Percentiles rank a stretch among this genome's conserved stretches.
Evolutionary conservation across 1,140 invertebrate genomes (phyloP).

Genomic region (Asbolus verrucosus): DNA sequence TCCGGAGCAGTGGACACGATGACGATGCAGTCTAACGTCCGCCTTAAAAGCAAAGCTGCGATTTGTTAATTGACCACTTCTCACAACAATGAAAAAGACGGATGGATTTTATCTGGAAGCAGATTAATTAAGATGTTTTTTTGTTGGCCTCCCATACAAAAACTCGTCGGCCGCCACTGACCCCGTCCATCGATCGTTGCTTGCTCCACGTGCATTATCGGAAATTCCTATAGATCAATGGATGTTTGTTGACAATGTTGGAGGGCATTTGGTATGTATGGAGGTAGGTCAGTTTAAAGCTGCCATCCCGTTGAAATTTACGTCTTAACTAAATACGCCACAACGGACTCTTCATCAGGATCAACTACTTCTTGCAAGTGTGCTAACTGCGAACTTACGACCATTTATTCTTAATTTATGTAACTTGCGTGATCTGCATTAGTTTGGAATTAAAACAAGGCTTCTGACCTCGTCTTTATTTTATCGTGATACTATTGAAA

Average conservation of each 20-base stretch:
- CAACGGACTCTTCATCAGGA: slow-evolving; percentile 23
- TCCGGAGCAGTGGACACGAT: too few species aligned
- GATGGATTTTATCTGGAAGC: too few species aligned
- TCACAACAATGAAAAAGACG: too few species aligned
- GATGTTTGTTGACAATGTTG: slow-evolving; percentile 14
- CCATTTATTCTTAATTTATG: slow-evolving; percentile 39
- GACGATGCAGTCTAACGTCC: too few species aligned
- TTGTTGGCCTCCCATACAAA: too few species aligned
- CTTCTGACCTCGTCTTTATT: slow-evolving; percentile 31
- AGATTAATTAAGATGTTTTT: too few species aligned
- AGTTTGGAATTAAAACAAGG: slow-evolving; percentile 32
- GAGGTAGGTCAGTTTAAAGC: slow-evolving; percentile 31
- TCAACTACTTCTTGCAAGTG: slow-evolving; percentile 28
- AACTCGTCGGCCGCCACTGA: too few species aligned
- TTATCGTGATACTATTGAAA: slow-evolving; percentile 13
- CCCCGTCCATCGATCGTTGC: not conserved
- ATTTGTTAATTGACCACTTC: too few species aligned
- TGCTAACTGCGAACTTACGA: slow-evolving; percentile 37
- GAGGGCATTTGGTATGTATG: slow-evolving; percentile 24
- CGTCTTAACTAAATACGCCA: slow-evolving; percentile 8
- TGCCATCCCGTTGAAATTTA: slow-evolving; percentile 21
- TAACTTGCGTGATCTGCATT: slow-evolving; percentile 37
- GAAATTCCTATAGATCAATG: slow-evolving; percentile 18
- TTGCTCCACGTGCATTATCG: slow-evolving; percentile 3
- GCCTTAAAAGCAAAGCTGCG: too few species aligned